phyloP scores from a whole-genome alignment of 2,888 invertebrate genomes.

The Lasioglossum villosulum region DNA sequence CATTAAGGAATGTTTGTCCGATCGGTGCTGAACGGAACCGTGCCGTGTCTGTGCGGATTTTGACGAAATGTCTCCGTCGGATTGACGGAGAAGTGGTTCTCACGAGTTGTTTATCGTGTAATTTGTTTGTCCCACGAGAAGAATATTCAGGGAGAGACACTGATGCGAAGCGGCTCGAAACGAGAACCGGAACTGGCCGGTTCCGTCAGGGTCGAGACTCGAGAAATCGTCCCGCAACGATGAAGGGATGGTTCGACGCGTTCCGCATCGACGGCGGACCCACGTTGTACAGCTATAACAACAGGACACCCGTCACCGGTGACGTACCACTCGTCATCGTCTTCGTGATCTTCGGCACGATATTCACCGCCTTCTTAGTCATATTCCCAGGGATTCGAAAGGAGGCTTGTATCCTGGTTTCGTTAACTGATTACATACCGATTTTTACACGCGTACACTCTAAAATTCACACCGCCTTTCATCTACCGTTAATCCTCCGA shows the following conservation, averaged over 20 bases:
- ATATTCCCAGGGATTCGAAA: conserved; percentile 98
- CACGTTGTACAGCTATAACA: conserved; percentile 97
- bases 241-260: conserved; percentile 99
- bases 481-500: background rate
- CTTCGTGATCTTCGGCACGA: conserved; percentile 94
- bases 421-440: background rate
- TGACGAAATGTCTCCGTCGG: background rate
- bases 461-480: no score
- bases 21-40: no score
- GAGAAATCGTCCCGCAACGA: conserved; percentile 79
- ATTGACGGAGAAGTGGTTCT: background rate
- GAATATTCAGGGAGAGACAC: conserved; percentile 17
- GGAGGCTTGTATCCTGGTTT: conserved; percentile 88
- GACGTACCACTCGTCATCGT: conserved; percentile 95
- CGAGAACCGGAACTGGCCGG: conserved; percentile 56
- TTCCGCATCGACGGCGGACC: conserved; percentile 99
- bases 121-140: background rate
- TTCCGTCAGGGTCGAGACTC: conserved; percentile 19
- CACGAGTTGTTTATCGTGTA: background rate
- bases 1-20: no score
- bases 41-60: no score
- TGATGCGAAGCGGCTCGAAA: conserved; percentile 39
- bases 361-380: conserved; percentile 97
- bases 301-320: conserved; percentile 97
- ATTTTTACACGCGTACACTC: background rate